Evolutionary conservation across 2,888 invertebrate species (phyloP), one percentile per base, ranked within the genome.

Genomic region (Microctonus aethiopoides): DNA sequence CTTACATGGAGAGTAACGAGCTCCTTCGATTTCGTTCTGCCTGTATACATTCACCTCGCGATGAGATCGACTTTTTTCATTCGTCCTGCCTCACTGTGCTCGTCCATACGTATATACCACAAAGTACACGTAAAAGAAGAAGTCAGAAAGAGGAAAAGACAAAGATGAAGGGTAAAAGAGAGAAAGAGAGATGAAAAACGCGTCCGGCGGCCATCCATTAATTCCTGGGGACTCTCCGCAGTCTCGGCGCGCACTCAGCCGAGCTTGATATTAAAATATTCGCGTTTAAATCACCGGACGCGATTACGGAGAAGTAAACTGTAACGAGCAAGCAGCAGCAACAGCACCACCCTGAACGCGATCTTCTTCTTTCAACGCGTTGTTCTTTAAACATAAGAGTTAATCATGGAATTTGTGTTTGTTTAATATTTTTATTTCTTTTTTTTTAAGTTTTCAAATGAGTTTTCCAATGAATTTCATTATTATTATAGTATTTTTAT

Each of bases 231-330:
- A 68, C 61, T 68, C 34, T 36, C 22, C 22, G 36, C 7, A 20
- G 54, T 36, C 2, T 26, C 46, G 5, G 36, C 1, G 56, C 10
- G 13, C 62, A 57, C 60, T 69, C 22, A 52, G 16, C 36, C 26
- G 36, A 68, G 67, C 52, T 73, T 73, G 68, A 73, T 73, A 70
- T 69, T 69, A 65, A 73, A 72, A 72, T 72, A 67, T 71, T 56
- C 70, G 70, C 71, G 72, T 72, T 73, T 71, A 70, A 72, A 72
- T 75, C 69, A 65, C 41, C 68, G 67, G 68, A 70, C 61, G 57
- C 66, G 57, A 72, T 73, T 71, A 68, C 70, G 64, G 57, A 67
- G 57, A 46, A 57, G 60, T 60, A 46, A 41, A 64, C 56, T 22
- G 60, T 41, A 34, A 61, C 67, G 65, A 61, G 56, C 22, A 9